Evolutionary conservation across 2,113 vertebrate species (phyloP).

Genomic region (Ptilorrhoa leucosticta): DNA sequence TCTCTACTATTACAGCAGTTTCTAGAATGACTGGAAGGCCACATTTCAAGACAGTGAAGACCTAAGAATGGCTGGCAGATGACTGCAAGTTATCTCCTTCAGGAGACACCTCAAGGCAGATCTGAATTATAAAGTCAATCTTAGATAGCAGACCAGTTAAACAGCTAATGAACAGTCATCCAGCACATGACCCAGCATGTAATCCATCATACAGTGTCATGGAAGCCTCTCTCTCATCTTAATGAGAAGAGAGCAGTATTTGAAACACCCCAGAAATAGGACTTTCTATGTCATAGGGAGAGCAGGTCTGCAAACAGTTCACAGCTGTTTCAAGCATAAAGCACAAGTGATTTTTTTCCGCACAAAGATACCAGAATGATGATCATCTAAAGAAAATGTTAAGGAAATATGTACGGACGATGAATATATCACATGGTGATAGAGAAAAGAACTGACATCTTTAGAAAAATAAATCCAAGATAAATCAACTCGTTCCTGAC

Average conservation of each 20-base stretch:
- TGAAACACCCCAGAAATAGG: neutral
- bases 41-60: neutral
- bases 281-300: neutral
- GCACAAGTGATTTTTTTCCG: neutral
- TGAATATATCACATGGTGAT: neutral
- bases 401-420: neutral
- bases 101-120: neutral
- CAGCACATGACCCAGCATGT: neutral
- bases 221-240: neutral
- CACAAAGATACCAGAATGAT: neutral
- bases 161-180: neutral
- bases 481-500: neutral
- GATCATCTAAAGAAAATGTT: neutral
- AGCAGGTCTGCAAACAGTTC: neutral
- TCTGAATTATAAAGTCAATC: neutral
- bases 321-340: neutral
- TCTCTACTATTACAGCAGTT: neutral
- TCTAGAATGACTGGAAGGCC: neutral
- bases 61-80: neutral
- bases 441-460: neutral
- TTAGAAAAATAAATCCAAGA: conserved; percentile 22
- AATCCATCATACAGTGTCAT: neutral
- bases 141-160: neutral
- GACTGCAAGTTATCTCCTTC: neutral
- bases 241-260: neutral